Percentiles rank a stretch among this genome's conserved stretches.
Conservation (phyloP, 2,113 vertebrate species). For the Pseudorhombus dupliciocellatus region DNA sequence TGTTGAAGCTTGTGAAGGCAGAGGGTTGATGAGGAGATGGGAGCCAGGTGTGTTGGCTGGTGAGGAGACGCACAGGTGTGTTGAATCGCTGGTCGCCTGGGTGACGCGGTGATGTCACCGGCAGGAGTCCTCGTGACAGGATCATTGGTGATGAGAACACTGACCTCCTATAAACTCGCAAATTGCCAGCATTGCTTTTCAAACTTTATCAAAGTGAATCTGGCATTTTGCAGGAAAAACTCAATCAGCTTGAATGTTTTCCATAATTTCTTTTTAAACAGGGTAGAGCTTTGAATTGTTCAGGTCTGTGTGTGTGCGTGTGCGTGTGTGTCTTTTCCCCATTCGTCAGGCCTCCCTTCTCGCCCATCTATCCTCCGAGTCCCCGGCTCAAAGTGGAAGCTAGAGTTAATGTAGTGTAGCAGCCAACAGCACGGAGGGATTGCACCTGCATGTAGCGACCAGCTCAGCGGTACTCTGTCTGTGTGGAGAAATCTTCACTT, state of each 20-base stretch:
- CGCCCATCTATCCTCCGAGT: constrained; percentile 48
- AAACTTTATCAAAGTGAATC: constrained; percentile 17
- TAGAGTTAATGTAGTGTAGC: constrained; percentile 68
- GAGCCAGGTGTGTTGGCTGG: too few species aligned
- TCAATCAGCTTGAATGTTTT: constrained; percentile 9
- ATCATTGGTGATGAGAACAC: too few species aligned
- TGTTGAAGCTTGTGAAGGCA: too few species aligned
- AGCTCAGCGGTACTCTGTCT: constrained; percentile 44
- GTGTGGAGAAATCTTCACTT: constrained; percentile 24
- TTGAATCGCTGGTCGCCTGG: too few species aligned
- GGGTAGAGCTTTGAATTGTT: constrained; percentile 6
- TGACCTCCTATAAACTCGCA: background rate
- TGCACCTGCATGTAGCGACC: constrained; percentile 60
- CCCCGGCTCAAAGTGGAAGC: constrained; percentile 55
- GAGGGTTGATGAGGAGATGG: too few species aligned
- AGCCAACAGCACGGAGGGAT: constrained; percentile 54
- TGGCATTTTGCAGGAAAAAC: constrained; percentile 12
- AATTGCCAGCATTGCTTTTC: constrained; percentile 12
- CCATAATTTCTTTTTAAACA: constrained; percentile 32
- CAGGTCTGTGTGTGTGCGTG: background rate
- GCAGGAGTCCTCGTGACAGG: too few species aligned
- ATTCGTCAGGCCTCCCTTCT: constrained; percentile 30
- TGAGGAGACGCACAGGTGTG: too few species aligned
- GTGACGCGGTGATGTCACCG: too few species aligned
- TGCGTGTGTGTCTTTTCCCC: constrained; percentile 6